Conservation (phyloP, 2,113 vertebrate species). For the Oxygymnocypris stewartii region DNA sequence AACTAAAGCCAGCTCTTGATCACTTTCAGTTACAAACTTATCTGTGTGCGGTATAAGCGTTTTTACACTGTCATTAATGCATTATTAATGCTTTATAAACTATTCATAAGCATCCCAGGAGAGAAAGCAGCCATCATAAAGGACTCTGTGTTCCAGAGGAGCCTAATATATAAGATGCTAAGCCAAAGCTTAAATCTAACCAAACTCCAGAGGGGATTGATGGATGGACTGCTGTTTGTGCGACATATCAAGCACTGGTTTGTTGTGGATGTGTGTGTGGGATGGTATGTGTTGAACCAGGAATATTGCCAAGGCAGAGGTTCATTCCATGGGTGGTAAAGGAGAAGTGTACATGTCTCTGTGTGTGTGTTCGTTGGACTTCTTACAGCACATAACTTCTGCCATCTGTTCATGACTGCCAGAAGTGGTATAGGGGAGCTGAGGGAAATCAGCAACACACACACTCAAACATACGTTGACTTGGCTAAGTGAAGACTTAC, state of each 20-base stretch:
- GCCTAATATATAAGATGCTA: not conserved
- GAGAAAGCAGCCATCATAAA: not conserved
- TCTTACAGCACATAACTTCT: constrained; percentile 63
- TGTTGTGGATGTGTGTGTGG: constrained; percentile 31
- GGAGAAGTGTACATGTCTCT: constrained; percentile 47
- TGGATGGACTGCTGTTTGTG: not conserved
- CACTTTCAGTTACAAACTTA: constrained; percentile 28
- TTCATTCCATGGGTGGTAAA: constrained; percentile 60
- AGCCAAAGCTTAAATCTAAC: not conserved
- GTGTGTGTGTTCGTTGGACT: constrained; percentile 52
- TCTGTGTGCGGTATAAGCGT: constrained; percentile 16
- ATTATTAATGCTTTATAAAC: constrained; percentile 38
- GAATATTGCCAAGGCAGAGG: constrained; percentile 43
- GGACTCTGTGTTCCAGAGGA: not conserved
- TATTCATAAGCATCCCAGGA: constrained; percentile 18
- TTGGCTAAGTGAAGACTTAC: not conserved
- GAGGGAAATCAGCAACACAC: constrained; percentile 49
- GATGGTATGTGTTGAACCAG: constrained; percentile 4
- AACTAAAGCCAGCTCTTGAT: constrained; percentile 35
- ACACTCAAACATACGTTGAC: constrained; percentile 20
- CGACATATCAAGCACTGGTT: not conserved
- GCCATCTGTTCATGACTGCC: constrained; percentile 71
- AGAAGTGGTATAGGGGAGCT: constrained; percentile 56
- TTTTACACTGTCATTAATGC: constrained; percentile 36
- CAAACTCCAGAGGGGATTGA: not conserved